Evolutionary conservation across 2,113 vertebrate genomes (phyloP).

Genomic region (Pollachius pollachius): DNA sequence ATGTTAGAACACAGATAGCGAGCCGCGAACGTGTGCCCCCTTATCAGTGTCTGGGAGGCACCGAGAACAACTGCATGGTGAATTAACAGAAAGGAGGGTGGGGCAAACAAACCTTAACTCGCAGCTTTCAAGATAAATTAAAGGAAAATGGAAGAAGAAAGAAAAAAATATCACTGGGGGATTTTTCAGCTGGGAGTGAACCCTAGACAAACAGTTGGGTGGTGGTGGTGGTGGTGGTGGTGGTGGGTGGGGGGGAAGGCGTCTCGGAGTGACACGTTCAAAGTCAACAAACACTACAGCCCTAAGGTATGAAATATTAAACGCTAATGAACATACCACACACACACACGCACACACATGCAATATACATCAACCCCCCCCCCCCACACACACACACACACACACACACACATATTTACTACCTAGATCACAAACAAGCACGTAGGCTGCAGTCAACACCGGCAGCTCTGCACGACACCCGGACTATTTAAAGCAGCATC

Average conservation of each 20-base stretch:
- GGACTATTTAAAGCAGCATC: constrained; percentile 29
- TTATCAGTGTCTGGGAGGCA: constrained; percentile 8
- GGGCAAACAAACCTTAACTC: not conserved
- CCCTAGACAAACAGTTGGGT: not conserved
- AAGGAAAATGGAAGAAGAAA: not conserved
- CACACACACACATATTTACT: constrained; percentile 3
- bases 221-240: not conserved
- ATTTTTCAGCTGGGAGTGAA: not conserved
- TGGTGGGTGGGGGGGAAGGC: not conserved
- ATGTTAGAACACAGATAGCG: not conserved
- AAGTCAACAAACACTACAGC: not conserved
- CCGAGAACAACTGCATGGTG: not conserved
- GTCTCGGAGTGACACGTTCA: constrained; percentile 5
- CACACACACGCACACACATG: not conserved
- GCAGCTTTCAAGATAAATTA: not conserved
- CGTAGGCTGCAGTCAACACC: not conserved
- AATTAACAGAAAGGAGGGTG: constrained; percentile 8
- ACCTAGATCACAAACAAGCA: not conserved
- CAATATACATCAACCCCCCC: constrained; percentile 3
- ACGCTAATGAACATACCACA: no score
- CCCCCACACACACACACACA: constrained; percentile 1
- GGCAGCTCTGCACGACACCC: constrained; percentile 15
- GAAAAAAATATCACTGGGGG: no score
- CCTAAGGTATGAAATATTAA: not conserved
- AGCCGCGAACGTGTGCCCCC: not conserved